phyloP scores from a whole-genome alignment of 2,888 invertebrate genomes.

The Scelioninae gen. 1 region DNA sequence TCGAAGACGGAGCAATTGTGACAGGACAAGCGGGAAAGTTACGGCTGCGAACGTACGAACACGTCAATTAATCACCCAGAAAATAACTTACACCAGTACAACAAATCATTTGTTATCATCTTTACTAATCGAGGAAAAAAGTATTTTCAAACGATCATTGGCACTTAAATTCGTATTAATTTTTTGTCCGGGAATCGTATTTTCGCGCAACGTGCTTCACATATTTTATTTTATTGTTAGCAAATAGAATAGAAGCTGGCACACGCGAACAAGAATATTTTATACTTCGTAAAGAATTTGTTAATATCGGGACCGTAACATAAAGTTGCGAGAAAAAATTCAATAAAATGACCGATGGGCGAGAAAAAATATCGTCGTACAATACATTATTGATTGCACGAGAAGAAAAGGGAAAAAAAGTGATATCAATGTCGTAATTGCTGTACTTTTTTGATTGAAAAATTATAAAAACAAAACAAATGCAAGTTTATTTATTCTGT shows the following conservation, averaged over 20 bases:
- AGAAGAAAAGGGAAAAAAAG: neutral
- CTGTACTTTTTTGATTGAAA: neutral
- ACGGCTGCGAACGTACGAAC: neutral
- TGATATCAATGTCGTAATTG: neutral
- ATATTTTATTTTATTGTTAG: neutral
- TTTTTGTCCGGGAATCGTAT: neutral
- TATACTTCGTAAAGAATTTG: constrained; percentile 2
- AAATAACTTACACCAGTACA: neutral
- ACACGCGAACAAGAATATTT: neutral
- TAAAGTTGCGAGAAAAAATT: constrained; percentile 12
- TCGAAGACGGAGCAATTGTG: neutral
- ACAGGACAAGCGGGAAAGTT: neutral
- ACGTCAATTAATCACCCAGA: no score
- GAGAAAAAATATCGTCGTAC: neutral
- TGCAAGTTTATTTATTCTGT: neutral
- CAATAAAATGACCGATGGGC: constrained; percentile 7
- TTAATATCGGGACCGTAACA: neutral
- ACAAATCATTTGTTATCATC: neutral
- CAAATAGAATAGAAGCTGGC: neutral
- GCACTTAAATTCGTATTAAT: neutral
- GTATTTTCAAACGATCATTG: constrained; percentile 4
- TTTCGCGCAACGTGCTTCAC: no score
- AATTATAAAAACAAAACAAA: neutral
- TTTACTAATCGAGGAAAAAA: neutral
- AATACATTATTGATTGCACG: neutral